phyloP scores from a whole-genome alignment of 2,113 vertebrate genomes.

The Dissostichus mawsoni region DNA sequence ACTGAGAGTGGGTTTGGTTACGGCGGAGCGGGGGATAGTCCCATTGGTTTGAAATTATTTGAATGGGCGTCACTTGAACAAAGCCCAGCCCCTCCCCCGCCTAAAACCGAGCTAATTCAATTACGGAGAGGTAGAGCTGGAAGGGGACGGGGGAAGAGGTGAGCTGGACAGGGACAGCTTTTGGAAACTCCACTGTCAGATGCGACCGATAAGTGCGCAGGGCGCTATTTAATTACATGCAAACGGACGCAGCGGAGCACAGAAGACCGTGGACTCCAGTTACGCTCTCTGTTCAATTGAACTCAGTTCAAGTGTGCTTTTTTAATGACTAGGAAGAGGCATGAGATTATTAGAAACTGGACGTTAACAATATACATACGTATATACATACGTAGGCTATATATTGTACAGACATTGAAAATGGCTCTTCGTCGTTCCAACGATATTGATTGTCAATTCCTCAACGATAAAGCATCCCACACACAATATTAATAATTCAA shows the following conservation, averaged over 20 bases:
- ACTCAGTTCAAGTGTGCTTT: slow-evolving; percentile 2
- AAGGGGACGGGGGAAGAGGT: slow-evolving; percentile 61
- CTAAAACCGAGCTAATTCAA: slow-evolving; percentile 91
- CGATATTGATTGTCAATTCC: too few species aligned
- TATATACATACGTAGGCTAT: too few species aligned
- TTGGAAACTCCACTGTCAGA: slow-evolving; percentile 48
- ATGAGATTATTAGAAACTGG: neutral
- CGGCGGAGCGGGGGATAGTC: slow-evolving; percentile 74
- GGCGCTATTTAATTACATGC: slow-evolving; percentile 63
- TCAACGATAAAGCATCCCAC: neutral
- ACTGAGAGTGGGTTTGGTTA: slow-evolving; percentile 82
- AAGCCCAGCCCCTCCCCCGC: slow-evolving; percentile 80
- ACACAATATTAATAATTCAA: too few species aligned
- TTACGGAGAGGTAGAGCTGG: slow-evolving; percentile 82
- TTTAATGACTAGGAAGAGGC: neutral
- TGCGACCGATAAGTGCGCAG: slow-evolving; percentile 58
- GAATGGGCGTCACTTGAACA: slow-evolving; percentile 85
- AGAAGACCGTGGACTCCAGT: slow-evolving; percentile 16
- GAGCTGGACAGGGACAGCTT: slow-evolving; percentile 55
- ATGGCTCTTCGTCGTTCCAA: too few species aligned
- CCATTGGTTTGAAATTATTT: slow-evolving; percentile 79
- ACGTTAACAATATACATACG: neutral
- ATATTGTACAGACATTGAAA: too few species aligned
- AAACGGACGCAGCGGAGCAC: slow-evolving; percentile 49
- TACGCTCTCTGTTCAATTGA: slow-evolving; percentile 29